A percentile compares a stretch with the other conserved stretches of the same genome.
These are phyloP conservation scores for Lasioglossum calceatum DNA, from an alignment of 2,888 invertebrate genomes.

Conservation along the genomic window DNA sequence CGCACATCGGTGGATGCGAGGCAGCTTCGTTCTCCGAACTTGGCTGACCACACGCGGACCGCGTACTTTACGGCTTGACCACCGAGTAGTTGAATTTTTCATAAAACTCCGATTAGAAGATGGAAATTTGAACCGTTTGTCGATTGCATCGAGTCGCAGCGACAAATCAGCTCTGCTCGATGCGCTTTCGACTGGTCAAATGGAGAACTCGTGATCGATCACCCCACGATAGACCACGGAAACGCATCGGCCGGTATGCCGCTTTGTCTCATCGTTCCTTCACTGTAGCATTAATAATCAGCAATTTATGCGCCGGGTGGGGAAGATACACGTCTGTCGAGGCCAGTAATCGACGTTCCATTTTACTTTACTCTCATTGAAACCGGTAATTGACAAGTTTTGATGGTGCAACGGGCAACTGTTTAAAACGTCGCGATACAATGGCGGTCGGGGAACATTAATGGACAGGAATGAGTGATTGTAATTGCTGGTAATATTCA, in stretches of 20 bases:
- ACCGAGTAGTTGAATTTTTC: neutral
- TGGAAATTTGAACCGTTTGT: neutral
- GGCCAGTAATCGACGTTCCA: slow-evolving; percentile 4
- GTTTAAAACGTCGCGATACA: slow-evolving; percentile 17
- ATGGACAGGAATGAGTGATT: slow-evolving; percentile 1
- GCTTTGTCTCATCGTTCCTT: neutral
- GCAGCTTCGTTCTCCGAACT: neutral
- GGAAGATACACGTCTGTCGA: neutral
- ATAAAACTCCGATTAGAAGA: neutral
- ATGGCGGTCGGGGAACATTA: neutral
- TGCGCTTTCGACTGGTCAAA: neutral
- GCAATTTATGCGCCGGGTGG: neutral
- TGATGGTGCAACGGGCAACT: neutral
- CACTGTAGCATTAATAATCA: neutral
- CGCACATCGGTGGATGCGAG: neutral
- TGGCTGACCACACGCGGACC: neutral
- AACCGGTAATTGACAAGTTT: slow-evolving; percentile 9
- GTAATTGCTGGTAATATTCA: slow-evolving; percentile 27
- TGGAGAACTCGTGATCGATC: neutral
- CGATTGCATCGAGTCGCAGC: neutral
- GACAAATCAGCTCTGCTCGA: neutral
- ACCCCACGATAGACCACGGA: neutral
- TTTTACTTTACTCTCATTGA: neutral
- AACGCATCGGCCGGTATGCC: neutral
- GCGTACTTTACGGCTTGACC: neutral